Base-by-base conservation (phyloP, 2,797 vertebrate genomes). In the Coccyzus lansbergi region DNA sequence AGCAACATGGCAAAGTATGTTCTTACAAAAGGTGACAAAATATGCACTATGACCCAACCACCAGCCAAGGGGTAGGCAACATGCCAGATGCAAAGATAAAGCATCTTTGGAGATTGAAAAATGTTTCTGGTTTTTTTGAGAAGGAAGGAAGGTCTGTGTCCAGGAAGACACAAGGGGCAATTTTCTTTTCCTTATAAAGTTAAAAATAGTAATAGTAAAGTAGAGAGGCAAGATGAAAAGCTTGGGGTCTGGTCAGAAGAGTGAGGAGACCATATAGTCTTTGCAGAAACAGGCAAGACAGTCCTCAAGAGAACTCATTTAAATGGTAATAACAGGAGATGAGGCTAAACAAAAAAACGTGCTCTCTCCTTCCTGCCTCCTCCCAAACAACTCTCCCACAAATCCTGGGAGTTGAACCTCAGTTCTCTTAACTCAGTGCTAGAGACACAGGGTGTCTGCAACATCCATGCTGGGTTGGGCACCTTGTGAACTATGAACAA, bases 121-220 rank as follows among this genome's bases (percentile, higher is more conserved):
- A n/a, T 18, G 36, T 75, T 91, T 83, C 67, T 91, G 34, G 15
- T 85, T 88, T 88, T 88, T 88, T 84, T 82, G 83, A 95, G 93
- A 92, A 94, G 67, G 85, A 44, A 97, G 96, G 95, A 95, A 93
- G 87, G 95, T 46, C 52, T 96, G 53, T 72, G 67, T 86, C 89
- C 77, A 77, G 84, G 82, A 93, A 93, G 93, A 92, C 89, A 86
- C 18, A 79, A 93, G 33, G 91, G 82, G 67, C 75, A 52, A 70
- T 76, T 88, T 86, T 92, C 24, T 84, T 86, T 79, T 83, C 59
- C 52, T 81, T 93, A 82, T 28, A 88, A 94, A 96, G 80, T 92
- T 91, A 88, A 88, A 93, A 95, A 63, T 9, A 84, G 65, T n/a
- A 63, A 79, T 72, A 86, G 68, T 33, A 88, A 92, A 82, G 44